Percentiles rank a stretch among this genome's conserved stretches.
Conservation (phyloP, 2,888 invertebrate genomes). For the Lobophora halterata region DNA sequence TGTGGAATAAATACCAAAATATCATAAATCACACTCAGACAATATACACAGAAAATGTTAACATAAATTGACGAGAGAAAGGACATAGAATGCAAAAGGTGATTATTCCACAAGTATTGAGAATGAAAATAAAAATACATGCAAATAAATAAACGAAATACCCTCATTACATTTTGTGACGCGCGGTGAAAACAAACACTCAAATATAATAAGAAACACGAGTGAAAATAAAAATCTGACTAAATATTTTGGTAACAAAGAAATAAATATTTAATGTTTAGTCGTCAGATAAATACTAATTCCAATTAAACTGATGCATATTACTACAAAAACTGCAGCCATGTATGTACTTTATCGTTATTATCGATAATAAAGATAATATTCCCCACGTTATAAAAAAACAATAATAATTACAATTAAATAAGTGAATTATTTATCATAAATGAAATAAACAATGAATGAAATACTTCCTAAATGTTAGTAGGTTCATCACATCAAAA, state of each 20-base stretch:
- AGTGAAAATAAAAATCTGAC: conserved; percentile 11
- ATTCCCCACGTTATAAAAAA: conserved; percentile 48
- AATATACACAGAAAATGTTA: conserved; percentile 3
- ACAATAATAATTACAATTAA: conserved; percentile 55
- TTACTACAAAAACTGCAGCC: conserved; percentile 24
- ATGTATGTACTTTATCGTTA: conserved; percentile 40
- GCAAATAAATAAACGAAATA: conserved; percentile 26
- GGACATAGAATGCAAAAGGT: too few species aligned
- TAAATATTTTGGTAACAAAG: conserved; percentile 21
- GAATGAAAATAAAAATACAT: conserved; percentile 21
- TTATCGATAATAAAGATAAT: conserved; percentile 44
- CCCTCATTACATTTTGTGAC: conserved; percentile 20
- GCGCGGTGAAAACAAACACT: conserved; percentile 9
- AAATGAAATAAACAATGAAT: too few species aligned
- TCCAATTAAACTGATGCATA: conserved; percentile 12
- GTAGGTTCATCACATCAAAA: conserved; percentile 31
- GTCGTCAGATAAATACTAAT: conserved; percentile 7
- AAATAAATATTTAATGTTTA: conserved; percentile 7
- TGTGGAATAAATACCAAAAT: conserved; percentile 11
- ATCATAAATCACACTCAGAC: not conserved
- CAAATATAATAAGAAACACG: conserved; percentile 13
- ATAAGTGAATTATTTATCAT: conserved; percentile 50
- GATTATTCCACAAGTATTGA: conserved; percentile 20
- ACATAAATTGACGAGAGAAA: too few species aligned
- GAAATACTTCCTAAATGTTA: conserved; percentile 30